These are phyloP conservation scores for Entomobrya proxima DNA, from an alignment of 2,888 invertebrate genomes.

Conservation along the genomic window DNA sequence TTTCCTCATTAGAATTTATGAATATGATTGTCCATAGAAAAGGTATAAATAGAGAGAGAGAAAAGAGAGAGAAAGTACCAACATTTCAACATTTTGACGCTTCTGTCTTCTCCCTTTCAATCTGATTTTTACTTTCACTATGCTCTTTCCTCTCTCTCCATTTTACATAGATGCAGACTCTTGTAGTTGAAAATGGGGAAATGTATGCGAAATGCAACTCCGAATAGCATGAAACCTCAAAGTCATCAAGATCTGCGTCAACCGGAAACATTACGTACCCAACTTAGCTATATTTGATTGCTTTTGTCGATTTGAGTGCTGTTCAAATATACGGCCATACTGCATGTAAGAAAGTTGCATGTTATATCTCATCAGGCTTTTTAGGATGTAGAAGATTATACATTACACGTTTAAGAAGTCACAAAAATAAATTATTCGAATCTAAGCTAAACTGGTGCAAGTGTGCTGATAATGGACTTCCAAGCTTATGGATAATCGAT, in stretches of 20 bases:
- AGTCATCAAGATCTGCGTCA: slow-evolving; percentile 16
- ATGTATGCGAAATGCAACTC: slow-evolving; percentile 4
- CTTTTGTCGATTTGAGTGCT: background rate
- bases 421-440: background rate
- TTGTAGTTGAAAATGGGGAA: background rate
- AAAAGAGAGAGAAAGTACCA: background rate
- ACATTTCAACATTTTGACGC: background rate
- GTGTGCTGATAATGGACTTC: slow-evolving; percentile 26
- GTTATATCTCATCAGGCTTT: no score
- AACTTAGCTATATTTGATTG: slow-evolving; percentile 2
- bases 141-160: background rate
- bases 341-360: no score
- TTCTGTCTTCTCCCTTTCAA: background rate
- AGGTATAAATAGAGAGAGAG: slow-evolving; percentile 32
- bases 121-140: background rate
- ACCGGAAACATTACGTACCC: slow-evolving; percentile 32
- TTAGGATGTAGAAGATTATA: no score
- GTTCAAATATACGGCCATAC: no score
- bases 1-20: slow-evolving; percentile 64
- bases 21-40: slow-evolving; percentile 65
- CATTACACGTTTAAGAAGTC: background rate
- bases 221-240: background rate
- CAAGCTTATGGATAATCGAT: slow-evolving; percentile 42
- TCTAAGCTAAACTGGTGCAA: background rate
- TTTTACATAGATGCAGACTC: slow-evolving; percentile 5